Base-by-base conservation (phyloP, 2,113 vertebrate genomes). In the Dryoscopus gambensis region DNA sequence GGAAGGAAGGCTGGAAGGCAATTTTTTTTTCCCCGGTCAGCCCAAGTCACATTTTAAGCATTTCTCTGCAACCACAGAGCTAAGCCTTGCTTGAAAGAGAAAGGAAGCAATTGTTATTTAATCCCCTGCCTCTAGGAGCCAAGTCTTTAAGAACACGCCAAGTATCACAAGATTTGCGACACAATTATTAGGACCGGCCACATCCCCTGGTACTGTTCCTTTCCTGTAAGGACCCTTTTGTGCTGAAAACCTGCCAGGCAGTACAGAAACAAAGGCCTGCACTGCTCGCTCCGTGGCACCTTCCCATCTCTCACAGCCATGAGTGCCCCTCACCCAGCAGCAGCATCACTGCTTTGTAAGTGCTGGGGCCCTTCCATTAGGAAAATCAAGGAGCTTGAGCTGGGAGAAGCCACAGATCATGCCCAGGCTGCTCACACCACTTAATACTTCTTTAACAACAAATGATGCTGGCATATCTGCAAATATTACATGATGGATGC, bases 61-160 rank as follows among this genome's bases (percentile, higher is more conserved):
- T 86, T 81, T 93, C 60, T 92, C 65, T 84, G 73, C 76, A 90
- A 87, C 88, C 69, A 74, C 80, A 89, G 69, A 86, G 86, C 90
- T 90, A 93, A 94, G 86, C 81, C 67, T 89, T 82, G 53, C 80
- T 90, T 96, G 89, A 89, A 92, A 96, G 88, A 95, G 76, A 93
- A 96, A 92, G 86, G 80, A 92, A 89, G 87, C 77, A 91, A 95
- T 82, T 92, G 76, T 92, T 90, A 74, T 84, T 88, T 90, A 94
- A 96, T 90, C 79, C 79, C 56, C 46, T 9, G 40, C 74, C 64
- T 90, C 88, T 44, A 93, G 76, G 49, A 95, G 76, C 71, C 69
- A 78, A 76, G 88, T 78, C 86, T 96, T 95, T 89, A 94, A 86
- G 86, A 90, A 84, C 7, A 5, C 28, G 92, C 90, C 89, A 94